These are phyloP conservation scores for Sapajus apella DNA, from an alignment of 2,113 vertebrate genomes.

Conservation along the genomic window DNA sequence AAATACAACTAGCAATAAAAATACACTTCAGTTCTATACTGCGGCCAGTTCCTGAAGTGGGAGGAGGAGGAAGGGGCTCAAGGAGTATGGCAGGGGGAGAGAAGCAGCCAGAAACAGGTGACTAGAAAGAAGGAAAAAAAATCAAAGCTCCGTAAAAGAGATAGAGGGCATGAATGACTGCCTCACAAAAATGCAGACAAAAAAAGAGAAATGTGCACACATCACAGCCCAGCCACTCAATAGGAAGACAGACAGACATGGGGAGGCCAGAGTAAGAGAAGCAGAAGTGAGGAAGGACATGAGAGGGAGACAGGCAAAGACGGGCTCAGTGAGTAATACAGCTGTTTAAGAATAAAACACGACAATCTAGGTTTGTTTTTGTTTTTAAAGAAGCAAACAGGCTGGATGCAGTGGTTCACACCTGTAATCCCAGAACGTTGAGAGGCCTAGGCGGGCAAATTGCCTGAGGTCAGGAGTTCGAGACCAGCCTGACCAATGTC, in stretches of 20 bases:
- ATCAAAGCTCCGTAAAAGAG: background rate
- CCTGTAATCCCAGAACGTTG: too few relatives aligned
- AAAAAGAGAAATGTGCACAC: background rate
- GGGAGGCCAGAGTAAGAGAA: background rate
- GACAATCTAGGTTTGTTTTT: background rate
- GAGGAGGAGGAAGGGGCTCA: background rate
- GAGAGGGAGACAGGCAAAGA: background rate
- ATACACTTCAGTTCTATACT: background rate
- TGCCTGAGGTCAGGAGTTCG: too few relatives aligned
- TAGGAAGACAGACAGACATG: background rate
- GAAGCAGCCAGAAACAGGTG: background rate
- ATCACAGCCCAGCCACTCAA: accelerated
- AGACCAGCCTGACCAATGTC: too few relatives aligned
- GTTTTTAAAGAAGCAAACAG: constrained; percentile 1
- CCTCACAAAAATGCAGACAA: background rate
- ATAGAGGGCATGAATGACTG: background rate
- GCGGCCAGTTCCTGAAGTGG: background rate
- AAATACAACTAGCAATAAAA: constrained; percentile 1
- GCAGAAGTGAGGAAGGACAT: accelerated
- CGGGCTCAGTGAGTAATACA: background rate
- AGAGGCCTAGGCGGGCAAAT: too few relatives aligned
- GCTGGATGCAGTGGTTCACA: too few relatives aligned
- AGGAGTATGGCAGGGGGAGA: background rate
- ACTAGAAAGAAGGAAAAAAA: background rate
- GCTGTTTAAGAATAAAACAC: background rate